phyloP scores from a whole-genome alignment of 2,113 vertebrate species.

The Nesospiza acunhae region DNA sequence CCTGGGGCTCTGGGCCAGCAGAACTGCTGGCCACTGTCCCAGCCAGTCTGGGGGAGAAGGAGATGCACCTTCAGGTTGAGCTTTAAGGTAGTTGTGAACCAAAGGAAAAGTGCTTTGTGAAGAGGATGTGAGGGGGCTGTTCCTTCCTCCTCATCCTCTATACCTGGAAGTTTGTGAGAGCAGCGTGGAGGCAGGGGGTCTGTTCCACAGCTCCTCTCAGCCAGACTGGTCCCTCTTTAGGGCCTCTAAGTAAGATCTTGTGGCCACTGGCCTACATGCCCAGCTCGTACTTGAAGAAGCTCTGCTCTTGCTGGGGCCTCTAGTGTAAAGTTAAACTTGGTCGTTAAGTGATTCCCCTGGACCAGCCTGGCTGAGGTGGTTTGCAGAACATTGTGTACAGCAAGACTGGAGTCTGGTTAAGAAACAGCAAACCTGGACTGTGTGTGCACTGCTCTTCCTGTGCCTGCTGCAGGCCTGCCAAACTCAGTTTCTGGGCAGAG shows the following conservation, averaged over 20 bases:
- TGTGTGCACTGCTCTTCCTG: background rate
- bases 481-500: background rate
- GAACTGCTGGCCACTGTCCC: background rate
- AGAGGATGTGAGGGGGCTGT: background rate
- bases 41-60: background rate
- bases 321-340: background rate
- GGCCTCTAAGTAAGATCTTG: background rate
- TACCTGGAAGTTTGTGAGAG: background rate
- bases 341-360: no score
- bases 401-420: background rate
- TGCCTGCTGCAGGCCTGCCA: background rate
- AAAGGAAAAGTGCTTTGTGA: background rate
- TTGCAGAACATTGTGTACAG: background rate
- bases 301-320: background rate
- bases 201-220: background rate
- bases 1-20: background rate
- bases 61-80: background rate
- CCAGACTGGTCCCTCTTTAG: background rate
- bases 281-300: background rate
- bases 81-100: background rate
- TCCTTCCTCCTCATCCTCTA: background rate
- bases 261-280: background rate
- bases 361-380: background rate
- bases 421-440: background rate
- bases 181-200: background rate